Evolutionary conservation across 2,113 vertebrate species (phyloP).

Genomic region (Ardeotis arabs): DNA sequence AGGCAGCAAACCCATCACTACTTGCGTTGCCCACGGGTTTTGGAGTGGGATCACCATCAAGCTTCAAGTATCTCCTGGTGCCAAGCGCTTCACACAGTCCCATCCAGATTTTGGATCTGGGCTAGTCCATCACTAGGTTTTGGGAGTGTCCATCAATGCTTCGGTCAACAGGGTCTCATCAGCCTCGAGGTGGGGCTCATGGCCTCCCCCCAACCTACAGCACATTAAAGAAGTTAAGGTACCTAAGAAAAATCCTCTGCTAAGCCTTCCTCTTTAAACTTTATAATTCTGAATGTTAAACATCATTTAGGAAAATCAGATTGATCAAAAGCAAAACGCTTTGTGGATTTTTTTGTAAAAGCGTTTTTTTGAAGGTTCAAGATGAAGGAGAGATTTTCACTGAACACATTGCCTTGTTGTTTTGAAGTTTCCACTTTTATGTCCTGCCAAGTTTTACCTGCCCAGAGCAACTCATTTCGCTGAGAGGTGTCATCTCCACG

Average conservation of each 20-base stretch:
- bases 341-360: neutral
- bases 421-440: neutral
- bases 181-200: neutral
- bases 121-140: neutral
- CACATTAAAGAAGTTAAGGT: neutral
- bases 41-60: neutral
- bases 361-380: neutral
- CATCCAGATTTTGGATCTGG: neutral
- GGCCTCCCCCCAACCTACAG: too few relatives aligned
- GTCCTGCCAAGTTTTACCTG: neutral
- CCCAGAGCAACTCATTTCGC: neutral
- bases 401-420: neutral
- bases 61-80: neutral
- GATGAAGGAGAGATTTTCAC: neutral
- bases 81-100: neutral
- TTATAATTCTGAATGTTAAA: neutral
- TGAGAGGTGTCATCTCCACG: neutral
- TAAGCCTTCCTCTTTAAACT: neutral
- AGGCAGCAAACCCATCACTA: neutral
- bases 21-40: neutral
- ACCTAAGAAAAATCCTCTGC: neutral
- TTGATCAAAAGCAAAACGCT: neutral
- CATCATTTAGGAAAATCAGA: neutral
- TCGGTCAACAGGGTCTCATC: neutral
- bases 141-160: neutral